Percentiles rank a stretch among this genome's conserved stretches.
phyloP scores from a whole-genome alignment of 2,113 vertebrate species.

The Spheniscus mendiculus region DNA sequence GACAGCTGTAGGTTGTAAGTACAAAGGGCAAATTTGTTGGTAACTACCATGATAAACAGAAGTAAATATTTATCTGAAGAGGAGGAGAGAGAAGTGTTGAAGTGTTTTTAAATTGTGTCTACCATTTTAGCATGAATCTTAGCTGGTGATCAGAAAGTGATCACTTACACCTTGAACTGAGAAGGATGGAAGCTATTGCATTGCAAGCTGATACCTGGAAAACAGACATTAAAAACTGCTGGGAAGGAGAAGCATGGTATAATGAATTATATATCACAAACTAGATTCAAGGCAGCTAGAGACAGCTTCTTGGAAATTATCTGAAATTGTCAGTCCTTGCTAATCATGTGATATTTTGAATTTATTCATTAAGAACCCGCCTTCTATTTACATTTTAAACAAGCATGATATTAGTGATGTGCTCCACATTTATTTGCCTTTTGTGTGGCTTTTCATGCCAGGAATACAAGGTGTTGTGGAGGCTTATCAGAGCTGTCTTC shows the following conservation, averaged over 20 bases:
- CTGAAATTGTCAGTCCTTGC: not conserved
- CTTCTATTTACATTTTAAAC: not conserved
- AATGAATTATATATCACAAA: conserved; percentile 1
- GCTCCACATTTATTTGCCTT: not conserved
- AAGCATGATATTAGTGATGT: not conserved
- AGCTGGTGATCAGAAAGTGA: not conserved
- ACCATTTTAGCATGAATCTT: not conserved
- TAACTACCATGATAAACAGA: not conserved
- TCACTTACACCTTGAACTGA: not conserved
- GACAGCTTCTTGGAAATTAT: not conserved
- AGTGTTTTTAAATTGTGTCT: not conserved
- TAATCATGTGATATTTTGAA: not conserved
- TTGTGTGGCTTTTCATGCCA: conserved; percentile 41
- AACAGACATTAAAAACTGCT: not conserved
- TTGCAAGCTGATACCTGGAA: not conserved
- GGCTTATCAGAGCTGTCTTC: conserved; percentile 96
- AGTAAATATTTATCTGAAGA: not conserved
- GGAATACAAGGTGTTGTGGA: conserved; percentile 97
- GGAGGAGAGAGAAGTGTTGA: not conserved
- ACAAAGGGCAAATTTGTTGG: not conserved
- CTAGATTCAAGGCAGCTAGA: not conserved
- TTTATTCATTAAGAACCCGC: not conserved
- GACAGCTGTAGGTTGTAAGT: not conserved
- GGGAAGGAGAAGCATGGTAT: not conserved
- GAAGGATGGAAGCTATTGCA: not conserved